These are phyloP conservation scores for Tethya wilhelma DNA, from an alignment of 37 sponge, comb jelly and placozoan genomes.

Conservation along the genomic window DNA sequence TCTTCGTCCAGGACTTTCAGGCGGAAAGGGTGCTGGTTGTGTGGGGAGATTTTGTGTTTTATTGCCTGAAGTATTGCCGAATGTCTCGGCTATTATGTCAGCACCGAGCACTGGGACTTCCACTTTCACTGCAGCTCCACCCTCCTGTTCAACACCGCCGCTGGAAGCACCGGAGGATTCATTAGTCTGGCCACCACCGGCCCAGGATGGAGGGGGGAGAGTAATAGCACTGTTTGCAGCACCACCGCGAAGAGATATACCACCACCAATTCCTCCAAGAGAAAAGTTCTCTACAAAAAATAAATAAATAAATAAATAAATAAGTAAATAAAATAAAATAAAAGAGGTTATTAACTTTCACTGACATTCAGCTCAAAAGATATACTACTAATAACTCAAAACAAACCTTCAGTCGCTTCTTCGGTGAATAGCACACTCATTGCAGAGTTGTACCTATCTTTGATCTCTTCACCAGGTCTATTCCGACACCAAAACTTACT, in stretches of 20 bases:
- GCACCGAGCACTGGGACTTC: slow-evolving; percentile 56
- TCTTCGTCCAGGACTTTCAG: background rate
- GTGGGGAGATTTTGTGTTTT: background rate
- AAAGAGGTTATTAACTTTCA: background rate
- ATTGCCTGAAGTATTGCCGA: slow-evolving; percentile 13
- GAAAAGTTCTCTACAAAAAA: background rate
- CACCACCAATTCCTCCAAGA: background rate
- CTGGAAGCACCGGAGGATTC: background rate
- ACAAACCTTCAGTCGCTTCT: slow-evolving; percentile 26
- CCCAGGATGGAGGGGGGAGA: slow-evolving; percentile 48
- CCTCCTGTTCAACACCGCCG: background rate
- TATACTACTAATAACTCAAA: background rate
- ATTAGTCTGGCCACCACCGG: too few species aligned
- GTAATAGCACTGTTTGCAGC: slow-evolving; percentile 26
- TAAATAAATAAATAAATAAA: background rate
- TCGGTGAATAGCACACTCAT: slow-evolving; percentile 14
- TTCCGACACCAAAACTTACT: slow-evolving; percentile 98
- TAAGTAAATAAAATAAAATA: background rate
- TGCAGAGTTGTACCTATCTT: slow-evolving; percentile 76
- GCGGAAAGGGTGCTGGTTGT: background rate
- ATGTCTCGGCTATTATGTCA: slow-evolving; percentile 58
- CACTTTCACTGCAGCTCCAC: background rate
- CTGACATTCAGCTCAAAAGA: background rate
- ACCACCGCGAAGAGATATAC: background rate
- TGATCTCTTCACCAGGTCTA: slow-evolving; percentile 93